Conservation (phyloP, 1,140 invertebrate genomes). For the Drosophila kurseongensis region DNA sequence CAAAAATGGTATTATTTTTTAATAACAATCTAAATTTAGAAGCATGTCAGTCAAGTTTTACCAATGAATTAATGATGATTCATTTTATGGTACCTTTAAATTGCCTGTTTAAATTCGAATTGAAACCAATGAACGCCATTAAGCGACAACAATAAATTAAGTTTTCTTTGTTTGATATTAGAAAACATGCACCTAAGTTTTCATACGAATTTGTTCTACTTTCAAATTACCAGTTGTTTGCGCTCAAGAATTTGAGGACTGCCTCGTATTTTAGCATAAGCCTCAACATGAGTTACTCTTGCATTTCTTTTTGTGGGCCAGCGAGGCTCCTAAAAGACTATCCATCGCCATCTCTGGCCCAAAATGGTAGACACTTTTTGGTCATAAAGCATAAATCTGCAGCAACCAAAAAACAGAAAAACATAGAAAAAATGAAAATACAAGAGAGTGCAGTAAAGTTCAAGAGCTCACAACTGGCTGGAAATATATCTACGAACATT, state of each 20-base stretch:
- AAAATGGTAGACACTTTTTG: constrained; percentile 52
- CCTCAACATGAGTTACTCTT: constrained; percentile 36
- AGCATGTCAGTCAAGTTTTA: no score
- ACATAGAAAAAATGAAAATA: constrained; percentile 17
- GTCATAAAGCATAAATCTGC: constrained; percentile 75
- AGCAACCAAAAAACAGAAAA: constrained; percentile 20
- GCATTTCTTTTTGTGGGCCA: constrained; percentile 22
- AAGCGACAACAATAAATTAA: no score
- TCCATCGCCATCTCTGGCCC: constrained; percentile 13
- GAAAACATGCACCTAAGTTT: not conserved
- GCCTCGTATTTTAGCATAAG: constrained; percentile 38
- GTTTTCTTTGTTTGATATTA: not conserved
- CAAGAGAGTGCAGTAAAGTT: constrained; percentile 54
- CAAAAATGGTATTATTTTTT: not conserved
- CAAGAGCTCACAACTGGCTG: constrained; percentile 54
- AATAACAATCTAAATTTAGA: no score
- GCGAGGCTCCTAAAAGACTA: constrained; percentile 1
- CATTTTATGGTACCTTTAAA: no score
- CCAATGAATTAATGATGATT: no score
- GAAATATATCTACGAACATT: constrained; percentile 22
- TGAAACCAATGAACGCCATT: no score
- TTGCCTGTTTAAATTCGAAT: no score
- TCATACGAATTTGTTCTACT: not conserved
- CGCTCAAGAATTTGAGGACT: not conserved
- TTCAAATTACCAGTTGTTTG: not conserved